These are phyloP conservation scores for Rhagoletis zephyria DNA, from an alignment of 1,140 invertebrate species.

Conservation along the genomic window DNA sequence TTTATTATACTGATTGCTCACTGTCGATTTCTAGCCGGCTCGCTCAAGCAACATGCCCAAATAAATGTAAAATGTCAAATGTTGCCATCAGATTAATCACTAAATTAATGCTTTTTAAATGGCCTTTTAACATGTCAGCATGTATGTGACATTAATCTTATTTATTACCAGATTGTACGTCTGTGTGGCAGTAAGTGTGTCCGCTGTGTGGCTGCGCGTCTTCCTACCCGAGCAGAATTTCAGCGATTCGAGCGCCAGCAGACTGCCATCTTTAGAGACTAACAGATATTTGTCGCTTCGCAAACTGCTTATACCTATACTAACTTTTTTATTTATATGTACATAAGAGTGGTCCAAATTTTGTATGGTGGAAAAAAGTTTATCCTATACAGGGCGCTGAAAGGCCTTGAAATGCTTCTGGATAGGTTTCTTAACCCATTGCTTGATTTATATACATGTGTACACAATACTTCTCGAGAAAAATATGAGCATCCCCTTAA, in stretches of 20 bases:
- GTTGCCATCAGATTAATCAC: slow-evolving; percentile 32
- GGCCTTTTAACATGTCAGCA: slow-evolving; percentile 9
- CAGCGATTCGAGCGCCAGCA: neutral
- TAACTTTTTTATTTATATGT: too few relatives aligned
- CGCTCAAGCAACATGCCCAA: neutral
- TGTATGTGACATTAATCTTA: slow-evolving; percentile 15
- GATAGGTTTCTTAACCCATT: too few relatives aligned
- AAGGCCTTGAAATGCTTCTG: too few relatives aligned
- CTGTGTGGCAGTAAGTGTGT: neutral
- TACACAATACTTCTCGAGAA: too few relatives aligned
- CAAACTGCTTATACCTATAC: neutral
- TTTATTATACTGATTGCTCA: too few relatives aligned
- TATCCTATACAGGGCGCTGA: too few relatives aligned
- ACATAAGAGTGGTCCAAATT: too few relatives aligned
- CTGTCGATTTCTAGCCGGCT: too few relatives aligned
- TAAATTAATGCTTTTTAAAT: slow-evolving; percentile 19
- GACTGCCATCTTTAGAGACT: neutral
- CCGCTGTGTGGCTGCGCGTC: neutral
- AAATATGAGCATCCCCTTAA: too few relatives aligned
- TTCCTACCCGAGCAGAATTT: neutral
- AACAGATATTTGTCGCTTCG: neutral
- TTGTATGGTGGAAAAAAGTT: too few relatives aligned
- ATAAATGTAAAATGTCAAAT: slow-evolving; percentile 34
- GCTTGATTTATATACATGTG: too few relatives aligned
- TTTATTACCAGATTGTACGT: slow-evolving; percentile 25